A percentile compares a stretch with the other conserved stretches of the same genome.
Conservation (phyloP, 2,113 vertebrate species). For the Hylia prasina region DNA sequence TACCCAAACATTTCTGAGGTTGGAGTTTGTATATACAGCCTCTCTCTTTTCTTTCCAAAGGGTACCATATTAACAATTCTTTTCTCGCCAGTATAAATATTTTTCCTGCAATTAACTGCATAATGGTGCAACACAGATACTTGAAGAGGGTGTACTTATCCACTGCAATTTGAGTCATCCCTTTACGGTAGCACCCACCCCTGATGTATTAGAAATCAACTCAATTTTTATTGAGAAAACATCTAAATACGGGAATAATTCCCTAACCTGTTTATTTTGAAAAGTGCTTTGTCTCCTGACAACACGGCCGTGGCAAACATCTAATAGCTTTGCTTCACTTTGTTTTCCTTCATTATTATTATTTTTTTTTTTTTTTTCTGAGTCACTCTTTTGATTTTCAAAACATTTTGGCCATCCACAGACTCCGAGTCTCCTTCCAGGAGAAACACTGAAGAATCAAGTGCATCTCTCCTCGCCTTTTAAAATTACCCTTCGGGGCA, state of each 20-base stretch:
- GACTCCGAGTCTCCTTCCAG: slow-evolving; percentile 75
- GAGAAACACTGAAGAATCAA: slow-evolving; percentile 76
- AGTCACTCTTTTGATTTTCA: slow-evolving; percentile 77
- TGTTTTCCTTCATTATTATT: slow-evolving; percentile 69
- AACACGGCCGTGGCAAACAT: slow-evolving; percentile 8
- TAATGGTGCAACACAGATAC: slow-evolving; percentile 51
- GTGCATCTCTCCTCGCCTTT: slow-evolving; percentile 76
- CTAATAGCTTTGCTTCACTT: slow-evolving; percentile 71
- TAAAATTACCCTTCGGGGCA: slow-evolving; percentile 83
- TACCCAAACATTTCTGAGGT: slow-evolving; percentile 73
- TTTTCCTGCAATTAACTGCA: slow-evolving; percentile 80
- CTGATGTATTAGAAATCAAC: slow-evolving; percentile 42
- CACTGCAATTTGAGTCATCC: slow-evolving; percentile 62
- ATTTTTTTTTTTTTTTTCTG: slow-evolving; percentile 75
- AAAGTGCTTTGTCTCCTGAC: slow-evolving; percentile 66
- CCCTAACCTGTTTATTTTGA: slow-evolving; percentile 60
- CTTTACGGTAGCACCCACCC: slow-evolving; percentile 45
- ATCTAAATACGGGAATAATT: slow-evolving; percentile 73
- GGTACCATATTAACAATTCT: slow-evolving; percentile 78
- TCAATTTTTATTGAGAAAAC: slow-evolving; percentile 64
- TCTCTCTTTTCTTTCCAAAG: slow-evolving; percentile 72
- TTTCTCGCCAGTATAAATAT: slow-evolving; percentile 80
- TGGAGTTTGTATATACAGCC: slow-evolving; percentile 67
- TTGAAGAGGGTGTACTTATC: slow-evolving; percentile 42
- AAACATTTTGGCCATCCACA: slow-evolving; percentile 85